These are phyloP conservation scores for Melanchra persicariae DNA, from an alignment of 2,888 invertebrate genomes.

Conservation along the genomic window DNA sequence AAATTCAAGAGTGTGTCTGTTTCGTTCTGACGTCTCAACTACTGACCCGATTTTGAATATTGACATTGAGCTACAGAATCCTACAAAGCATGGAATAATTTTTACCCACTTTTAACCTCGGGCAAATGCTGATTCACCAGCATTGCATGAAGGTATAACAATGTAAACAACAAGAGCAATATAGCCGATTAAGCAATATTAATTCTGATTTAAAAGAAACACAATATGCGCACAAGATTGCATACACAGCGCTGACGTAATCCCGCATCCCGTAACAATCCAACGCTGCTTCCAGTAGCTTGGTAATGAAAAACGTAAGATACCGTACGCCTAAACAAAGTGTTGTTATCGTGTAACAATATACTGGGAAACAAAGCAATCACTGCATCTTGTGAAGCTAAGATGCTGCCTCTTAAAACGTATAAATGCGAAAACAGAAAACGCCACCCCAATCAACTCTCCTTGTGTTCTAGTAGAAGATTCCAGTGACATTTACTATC, in stretches of 20 bases:
- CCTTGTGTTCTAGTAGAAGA: conserved; percentile 3
- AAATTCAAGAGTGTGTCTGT: background rate
- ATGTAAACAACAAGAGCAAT: conserved; percentile 5
- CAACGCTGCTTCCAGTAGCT: conserved; percentile 33
- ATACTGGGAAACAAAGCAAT: conserved; percentile 40
- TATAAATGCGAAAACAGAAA: conserved; percentile 9
- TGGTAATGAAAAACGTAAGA: conserved; percentile 41
- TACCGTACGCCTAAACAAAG: conserved; percentile 21
- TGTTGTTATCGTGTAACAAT: conserved; percentile 28
- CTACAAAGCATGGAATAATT: background rate
- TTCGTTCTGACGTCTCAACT: background rate
- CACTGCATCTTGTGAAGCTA: conserved; percentile 20
- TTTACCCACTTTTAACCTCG: too few relatives aligned
- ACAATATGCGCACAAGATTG: conserved; percentile 28
- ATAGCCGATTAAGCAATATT: conserved; percentile 5
- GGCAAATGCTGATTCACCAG: background rate
- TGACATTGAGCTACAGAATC: background rate
- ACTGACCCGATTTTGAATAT: background rate
- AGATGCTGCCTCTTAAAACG: conserved; percentile 8
- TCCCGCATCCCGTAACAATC: conserved; percentile 25
- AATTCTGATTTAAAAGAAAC: conserved; percentile 33
- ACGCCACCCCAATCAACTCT: conserved; percentile 15
- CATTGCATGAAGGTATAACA: background rate
- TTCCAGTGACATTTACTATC: conserved; percentile 14
- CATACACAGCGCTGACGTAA: conserved; percentile 43